Evolutionary conservation across 2,888 invertebrate genomes (phyloP).

Genomic region (Heliconius ethilla): DNA sequence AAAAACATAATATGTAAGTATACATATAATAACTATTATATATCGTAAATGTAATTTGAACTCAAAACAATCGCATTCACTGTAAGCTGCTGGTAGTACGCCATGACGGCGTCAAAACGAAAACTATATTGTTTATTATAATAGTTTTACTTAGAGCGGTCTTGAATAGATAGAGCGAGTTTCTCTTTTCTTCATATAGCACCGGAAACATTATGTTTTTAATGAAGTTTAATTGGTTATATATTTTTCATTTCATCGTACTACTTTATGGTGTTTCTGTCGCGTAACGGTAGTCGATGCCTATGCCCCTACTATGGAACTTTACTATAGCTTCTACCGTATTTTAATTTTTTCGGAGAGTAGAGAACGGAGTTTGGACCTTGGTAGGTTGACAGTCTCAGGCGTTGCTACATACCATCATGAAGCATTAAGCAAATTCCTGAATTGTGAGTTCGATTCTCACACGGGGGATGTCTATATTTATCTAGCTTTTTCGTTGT

Average conservation of each 20-base stretch:
- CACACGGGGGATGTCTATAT: no score
- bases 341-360: not conserved
- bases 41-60: not conserved
- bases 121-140: conserved; percentile 3
- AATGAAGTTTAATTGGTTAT: conserved; percentile 63
- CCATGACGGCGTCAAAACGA: not conserved
- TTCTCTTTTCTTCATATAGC: conserved; percentile 57
- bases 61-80: not conserved
- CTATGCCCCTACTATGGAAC: conserved; percentile 17
- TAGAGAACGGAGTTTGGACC: no score
- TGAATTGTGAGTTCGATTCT: no score
- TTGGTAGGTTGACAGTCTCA: no score
- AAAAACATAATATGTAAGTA: no score
- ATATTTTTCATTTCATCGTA: conserved; percentile 43
- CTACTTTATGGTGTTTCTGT: conserved; percentile 43
- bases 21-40: no score
- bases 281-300: conserved; percentile 43
- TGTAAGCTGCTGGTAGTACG: not conserved
- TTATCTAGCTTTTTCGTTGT: no score
- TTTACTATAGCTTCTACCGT: not conserved
- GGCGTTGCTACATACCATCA: no score
- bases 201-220: conserved; percentile 71
- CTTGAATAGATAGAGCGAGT: conserved; percentile 32
- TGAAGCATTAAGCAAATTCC: no score
- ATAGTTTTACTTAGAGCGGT: conserved; percentile 33